These are phyloP conservation scores for Lepus americanus DNA, from an alignment of 2,113 vertebrate species.

Conservation along the genomic window DNA sequence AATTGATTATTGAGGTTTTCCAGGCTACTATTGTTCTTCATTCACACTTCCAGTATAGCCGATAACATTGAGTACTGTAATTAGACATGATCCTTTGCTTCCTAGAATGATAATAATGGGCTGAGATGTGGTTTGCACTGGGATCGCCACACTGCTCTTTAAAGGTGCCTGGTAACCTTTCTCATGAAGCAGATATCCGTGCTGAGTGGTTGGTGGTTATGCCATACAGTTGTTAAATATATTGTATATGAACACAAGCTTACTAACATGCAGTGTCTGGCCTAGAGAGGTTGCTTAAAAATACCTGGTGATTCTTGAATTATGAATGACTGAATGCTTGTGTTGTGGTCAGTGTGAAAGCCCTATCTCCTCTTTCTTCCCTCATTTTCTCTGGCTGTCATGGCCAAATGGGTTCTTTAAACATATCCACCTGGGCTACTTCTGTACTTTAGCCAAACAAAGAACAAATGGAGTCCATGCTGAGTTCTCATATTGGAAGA, in stretches of 20 bases:
- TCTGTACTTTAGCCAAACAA: background rate
- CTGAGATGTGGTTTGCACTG: background rate
- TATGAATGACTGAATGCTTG: background rate
- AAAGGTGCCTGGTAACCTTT: background rate
- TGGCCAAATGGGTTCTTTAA: background rate
- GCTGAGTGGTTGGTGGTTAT: background rate
- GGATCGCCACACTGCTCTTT: background rate
- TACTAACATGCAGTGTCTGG: background rate
- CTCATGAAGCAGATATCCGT: background rate
- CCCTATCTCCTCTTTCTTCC: background rate
- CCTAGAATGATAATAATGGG: background rate
- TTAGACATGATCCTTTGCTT: background rate
- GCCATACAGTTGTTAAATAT: background rate
- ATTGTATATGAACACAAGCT: background rate
- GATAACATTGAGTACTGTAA: background rate
- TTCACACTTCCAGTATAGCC: background rate
- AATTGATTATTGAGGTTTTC: background rate
- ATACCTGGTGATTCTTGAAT: background rate
- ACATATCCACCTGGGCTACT: background rate
- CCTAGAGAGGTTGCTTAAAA: background rate
- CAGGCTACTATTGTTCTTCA: background rate
- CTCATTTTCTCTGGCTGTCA: background rate
- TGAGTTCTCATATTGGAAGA: background rate
- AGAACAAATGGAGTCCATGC: background rate
- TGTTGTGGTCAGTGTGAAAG: background rate